Base-by-base conservation (phyloP, 53 echinoderm and acorn worm genomes). In the Henricia sp. region DNA sequence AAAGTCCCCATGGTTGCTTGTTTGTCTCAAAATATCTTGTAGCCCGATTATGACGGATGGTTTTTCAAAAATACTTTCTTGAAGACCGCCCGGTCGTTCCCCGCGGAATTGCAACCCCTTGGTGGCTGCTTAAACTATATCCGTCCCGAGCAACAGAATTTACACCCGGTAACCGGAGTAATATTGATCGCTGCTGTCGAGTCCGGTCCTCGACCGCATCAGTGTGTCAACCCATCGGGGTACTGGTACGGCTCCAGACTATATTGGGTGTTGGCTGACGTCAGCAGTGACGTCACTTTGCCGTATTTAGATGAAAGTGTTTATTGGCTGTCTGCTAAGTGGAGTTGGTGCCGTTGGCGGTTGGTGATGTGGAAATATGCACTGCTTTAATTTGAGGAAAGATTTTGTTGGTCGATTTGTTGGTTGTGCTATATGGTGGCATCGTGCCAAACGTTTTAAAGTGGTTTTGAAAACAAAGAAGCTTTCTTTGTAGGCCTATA, bases 151-250 rank as follows among this genome's bases (percentile, higher is more conserved):
- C n/a, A n/a, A n/a, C n/a, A n/a, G n/a, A n/a, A n/a, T n/a, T n/a
- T n/a, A n/a, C n/a, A 88, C 27, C 85, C 43, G 59, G 77, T 68
- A 2, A 78, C 59, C 21, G 85, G 2, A 17, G 90, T 77, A 39
- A 90, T 27, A 37, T 90, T 76, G 57, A 85, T 85, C 46, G 77
- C 70, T 20, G 90, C 75, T 40, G 85, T 75, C 43, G 68, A 64
- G 74, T 74, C 30, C 36, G 74, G 41, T 84, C 73, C 28, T 67
- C 84, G 67, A 89, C 72, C 39, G 38, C 73, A 54, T 51, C 54
- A 17, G 55, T 8, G 1, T 68, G 74, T 0, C 40, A 39, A 0
- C 48, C 74, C 33, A 84, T 37, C 20, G 11, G 3, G 62, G 62
- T 16, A 11, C 11, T 5, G 28, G 32, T 60, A 12, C 62, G 30